Evolutionary conservation across 2,888 invertebrate genomes (phyloP), one percentile per base, ranked within the genome.

Genomic region (Agrochola macilenta): DNA sequence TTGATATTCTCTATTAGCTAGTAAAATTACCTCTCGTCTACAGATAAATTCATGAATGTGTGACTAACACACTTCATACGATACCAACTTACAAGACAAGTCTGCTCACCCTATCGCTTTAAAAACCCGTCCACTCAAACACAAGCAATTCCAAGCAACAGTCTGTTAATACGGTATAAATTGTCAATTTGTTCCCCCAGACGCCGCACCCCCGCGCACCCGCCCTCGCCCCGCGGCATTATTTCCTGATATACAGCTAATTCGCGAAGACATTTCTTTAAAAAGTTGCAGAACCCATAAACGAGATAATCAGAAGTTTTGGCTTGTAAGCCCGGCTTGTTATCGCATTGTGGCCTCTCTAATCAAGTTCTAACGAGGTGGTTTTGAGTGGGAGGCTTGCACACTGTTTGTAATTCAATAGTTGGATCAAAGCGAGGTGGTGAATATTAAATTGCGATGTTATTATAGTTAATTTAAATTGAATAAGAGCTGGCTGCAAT

Each of bases 301-400:
- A 81, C 78, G 85, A 90, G 90, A 90, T 90, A 92, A 94, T 93
- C 91, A 90, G 85, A 93, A 94, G 90, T 94, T 93, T 86, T 82
- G 87, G 84, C 88, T 88, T 88, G 81, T 89, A 82, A 81, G 83
- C 85, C 82, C 80, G 80, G 82, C 89, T 91, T 89, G 90, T 91
- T 92, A 92, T 93, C 91, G 90, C 90, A 91, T 91, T 93, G 93
- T 92, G 92, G 92, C 84, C 88, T 88, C 90, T 91, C 91, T 93
- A 94, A 94, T 94, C 93, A 94, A 93, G 89, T 93, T 92, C 91
- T 93, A 94, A 95, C 93, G 93, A 94, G 92, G 89, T 90, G 89
- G 89, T 89, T 87, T 82, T 64, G 72, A 75, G 78, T 81, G 88
- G 69, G 89, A 80, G 69, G 85, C 74, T 39, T 88, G 76, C 79